phyloP scores from a whole-genome alignment of 2,888 invertebrate species.

The Melitaea athalia region DNA sequence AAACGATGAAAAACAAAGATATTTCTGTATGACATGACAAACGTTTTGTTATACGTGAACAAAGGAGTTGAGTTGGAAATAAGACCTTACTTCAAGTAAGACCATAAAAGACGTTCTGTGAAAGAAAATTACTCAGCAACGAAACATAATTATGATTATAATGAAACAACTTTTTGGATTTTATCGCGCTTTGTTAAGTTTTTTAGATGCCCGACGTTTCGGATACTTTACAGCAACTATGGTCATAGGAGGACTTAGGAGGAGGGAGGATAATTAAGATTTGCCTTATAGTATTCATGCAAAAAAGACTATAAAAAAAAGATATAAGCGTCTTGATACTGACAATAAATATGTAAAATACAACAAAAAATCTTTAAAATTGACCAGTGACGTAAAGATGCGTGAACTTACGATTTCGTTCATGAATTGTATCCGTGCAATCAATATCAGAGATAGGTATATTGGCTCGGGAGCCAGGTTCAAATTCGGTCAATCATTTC shows the following conservation, averaged over 20 bases:
- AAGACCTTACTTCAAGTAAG: neutral
- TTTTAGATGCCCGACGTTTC: no score
- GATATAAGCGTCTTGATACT: neutral
- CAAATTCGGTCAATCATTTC: no score
- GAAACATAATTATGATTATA: neutral
- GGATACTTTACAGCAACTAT: no score
- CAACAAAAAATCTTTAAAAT: no score
- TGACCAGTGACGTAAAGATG: slow-evolving; percentile 10
- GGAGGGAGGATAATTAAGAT: neutral
- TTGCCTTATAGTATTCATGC: neutral
- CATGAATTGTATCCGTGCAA: neutral
- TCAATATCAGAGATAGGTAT: neutral
- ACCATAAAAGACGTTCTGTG: neutral
- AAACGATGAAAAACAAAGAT: neutral
- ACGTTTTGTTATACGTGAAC: neutral
- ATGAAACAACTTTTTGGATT: no score
- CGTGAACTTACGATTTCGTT: slow-evolving; percentile 21
- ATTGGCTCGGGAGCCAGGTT: no score
- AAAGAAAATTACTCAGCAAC: neutral
- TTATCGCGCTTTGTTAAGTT: no score
- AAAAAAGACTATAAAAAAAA: neutral
- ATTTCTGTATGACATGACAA: neutral
- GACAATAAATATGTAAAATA: no score
- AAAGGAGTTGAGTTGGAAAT: neutral
- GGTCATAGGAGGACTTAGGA: no score